Conservation (phyloP, 2,113 vertebrate genomes). For the Chrysemys picta region DNA sequence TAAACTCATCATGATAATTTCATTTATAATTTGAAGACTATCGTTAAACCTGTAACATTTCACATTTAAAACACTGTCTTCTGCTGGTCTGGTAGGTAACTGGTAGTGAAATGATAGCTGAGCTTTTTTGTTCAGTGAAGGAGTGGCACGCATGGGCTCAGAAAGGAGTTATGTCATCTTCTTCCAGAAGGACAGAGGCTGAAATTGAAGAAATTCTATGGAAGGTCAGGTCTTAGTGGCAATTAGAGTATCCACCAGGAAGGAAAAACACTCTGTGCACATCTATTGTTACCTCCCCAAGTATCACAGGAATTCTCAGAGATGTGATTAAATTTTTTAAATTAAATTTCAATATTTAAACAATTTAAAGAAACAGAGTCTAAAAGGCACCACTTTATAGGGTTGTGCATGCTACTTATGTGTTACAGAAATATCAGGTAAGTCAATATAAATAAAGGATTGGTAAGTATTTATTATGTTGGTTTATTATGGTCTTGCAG, state of each 20-base stretch:
- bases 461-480: background rate
- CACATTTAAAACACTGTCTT: background rate
- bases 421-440: background rate
- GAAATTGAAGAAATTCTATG: background rate
- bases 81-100: background rate
- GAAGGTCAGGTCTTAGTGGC: background rate
- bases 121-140: background rate
- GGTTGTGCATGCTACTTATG: background rate
- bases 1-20: background rate
- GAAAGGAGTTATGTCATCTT: background rate
- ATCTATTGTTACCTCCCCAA: background rate
- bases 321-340: no score
- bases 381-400: background rate
- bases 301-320: no score
- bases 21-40: background rate
- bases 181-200: no score
- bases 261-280: background rate
- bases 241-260: background rate
- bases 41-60: background rate
- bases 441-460: background rate
- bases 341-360: background rate
- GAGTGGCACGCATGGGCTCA: background rate
- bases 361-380: background rate
- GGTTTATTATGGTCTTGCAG: background rate
- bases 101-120: background rate